Evolutionary conservation across 2,888 invertebrate genomes (phyloP).

Genomic region (Pammene aurita): DNA sequence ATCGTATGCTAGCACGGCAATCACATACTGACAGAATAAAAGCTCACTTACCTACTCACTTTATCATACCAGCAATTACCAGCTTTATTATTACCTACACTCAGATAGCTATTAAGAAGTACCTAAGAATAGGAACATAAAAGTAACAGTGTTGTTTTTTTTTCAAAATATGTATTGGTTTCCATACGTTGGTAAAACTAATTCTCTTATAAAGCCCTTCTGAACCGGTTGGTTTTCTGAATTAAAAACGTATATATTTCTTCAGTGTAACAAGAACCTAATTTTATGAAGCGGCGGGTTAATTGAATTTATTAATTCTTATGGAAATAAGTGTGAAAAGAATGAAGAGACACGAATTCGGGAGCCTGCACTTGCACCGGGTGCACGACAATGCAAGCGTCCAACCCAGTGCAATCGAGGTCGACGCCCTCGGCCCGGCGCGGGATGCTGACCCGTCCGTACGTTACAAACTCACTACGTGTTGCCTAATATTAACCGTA

Average conservation of each 20-base stretch:
- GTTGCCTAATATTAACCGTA: constrained; percentile 40
- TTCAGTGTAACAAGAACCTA: not conserved
- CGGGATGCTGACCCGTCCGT: constrained; percentile 71
- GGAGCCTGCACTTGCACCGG: constrained; percentile 57
- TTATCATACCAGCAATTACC: too few species aligned
- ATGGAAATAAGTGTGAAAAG: constrained; percentile 25
- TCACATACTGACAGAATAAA: too few species aligned
- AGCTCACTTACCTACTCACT: too few species aligned
- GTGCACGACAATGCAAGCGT: constrained; percentile 67
- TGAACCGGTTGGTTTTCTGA: too few species aligned
- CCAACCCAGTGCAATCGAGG: constrained; percentile 67
- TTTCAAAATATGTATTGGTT: too few species aligned
- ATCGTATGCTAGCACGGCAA: too few species aligned
- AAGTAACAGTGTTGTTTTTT: too few species aligned
- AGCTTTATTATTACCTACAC: too few species aligned
- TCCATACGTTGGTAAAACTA: too few species aligned
- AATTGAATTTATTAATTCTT: not conserved
- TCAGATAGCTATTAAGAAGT: too few species aligned
- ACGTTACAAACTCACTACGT: constrained; percentile 48
- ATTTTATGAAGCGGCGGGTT: not conserved
- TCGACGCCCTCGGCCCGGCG: constrained; percentile 71
- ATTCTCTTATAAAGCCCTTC: too few species aligned
- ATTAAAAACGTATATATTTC: not conserved
- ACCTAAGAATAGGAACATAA: too few species aligned
- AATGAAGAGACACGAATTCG: constrained; percentile 48